Evolutionary conservation across 2,113 vertebrate genomes (phyloP).

Genomic region (Notothenia coriiceps): DNA sequence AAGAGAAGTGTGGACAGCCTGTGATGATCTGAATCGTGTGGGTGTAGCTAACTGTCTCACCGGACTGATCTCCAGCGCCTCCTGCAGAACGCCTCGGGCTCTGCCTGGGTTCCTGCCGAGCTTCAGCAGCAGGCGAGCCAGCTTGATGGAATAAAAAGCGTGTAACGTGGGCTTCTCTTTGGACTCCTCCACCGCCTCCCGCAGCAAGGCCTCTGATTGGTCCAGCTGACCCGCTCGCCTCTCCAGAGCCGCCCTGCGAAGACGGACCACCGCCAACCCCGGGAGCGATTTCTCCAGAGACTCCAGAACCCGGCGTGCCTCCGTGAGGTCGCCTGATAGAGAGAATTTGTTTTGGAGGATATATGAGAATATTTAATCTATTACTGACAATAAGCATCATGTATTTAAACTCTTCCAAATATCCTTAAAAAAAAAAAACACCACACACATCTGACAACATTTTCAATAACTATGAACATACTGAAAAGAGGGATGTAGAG

Average conservation of each 20-base stretch:
- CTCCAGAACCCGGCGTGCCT: slow-evolving; percentile 83
- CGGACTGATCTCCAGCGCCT: slow-evolving; percentile 87
- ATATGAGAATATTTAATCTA: no score
- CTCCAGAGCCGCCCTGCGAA: slow-evolving; percentile 86
- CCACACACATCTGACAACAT: no score
- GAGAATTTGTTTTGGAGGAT: background rate
- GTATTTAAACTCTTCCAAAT: no score
- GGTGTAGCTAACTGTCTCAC: slow-evolving; percentile 67
- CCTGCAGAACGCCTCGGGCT: slow-evolving; percentile 82
- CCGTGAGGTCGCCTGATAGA: slow-evolving; percentile 78
- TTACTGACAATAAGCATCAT: no score
- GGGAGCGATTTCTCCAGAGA: slow-evolving; percentile 82
- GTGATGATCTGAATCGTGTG: background rate
- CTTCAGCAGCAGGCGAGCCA: slow-evolving; percentile 85
- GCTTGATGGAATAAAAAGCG: slow-evolving; percentile 88
- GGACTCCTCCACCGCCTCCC: slow-evolving; percentile 82
- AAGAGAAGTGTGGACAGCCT: background rate
- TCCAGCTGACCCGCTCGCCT: slow-evolving; percentile 83
- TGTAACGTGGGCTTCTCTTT: slow-evolving; percentile 82
- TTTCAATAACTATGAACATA: no score
- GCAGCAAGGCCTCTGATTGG: slow-evolving; percentile 83
- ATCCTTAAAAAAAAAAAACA: no score
- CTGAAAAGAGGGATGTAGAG: no score
- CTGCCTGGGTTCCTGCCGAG: slow-evolving; percentile 78
- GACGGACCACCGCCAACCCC: slow-evolving; percentile 83